Conservation (phyloP, 2,113 vertebrate genomes). For the Gallinago undulata region DNA sequence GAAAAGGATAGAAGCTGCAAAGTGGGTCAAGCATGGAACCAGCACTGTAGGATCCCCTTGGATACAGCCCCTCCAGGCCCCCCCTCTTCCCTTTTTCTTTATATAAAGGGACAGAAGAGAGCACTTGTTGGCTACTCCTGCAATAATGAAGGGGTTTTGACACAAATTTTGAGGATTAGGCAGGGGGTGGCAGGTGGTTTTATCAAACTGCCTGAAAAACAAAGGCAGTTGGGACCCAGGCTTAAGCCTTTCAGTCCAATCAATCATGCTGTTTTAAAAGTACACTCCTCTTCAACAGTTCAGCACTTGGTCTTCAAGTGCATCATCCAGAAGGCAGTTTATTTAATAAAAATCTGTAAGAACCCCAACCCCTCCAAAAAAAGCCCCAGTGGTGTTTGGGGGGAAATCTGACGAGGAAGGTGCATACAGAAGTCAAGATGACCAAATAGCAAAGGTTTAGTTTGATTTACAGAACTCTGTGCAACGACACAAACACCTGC, state of each 20-base stretch:
- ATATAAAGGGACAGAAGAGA: not conserved
- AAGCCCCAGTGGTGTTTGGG: not conserved
- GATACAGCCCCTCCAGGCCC: not conserved
- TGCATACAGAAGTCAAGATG: not conserved
- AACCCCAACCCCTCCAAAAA: not conserved
- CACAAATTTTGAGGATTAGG: not conserved
- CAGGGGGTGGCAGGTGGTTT: not conserved
- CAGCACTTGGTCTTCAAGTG: not conserved
- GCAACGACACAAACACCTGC: accelerated
- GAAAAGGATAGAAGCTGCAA: not conserved
- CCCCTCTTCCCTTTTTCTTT: not conserved
- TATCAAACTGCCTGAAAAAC: not conserved
- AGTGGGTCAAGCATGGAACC: not conserved
- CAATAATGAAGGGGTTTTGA: not conserved
- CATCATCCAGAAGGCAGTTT: not conserved
- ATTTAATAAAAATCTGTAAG: not conserved
- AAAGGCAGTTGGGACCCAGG: not conserved
- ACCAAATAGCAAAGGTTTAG: not conserved
- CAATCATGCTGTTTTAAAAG: not conserved
- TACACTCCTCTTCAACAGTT: not conserved
- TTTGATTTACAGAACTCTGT: not conserved
- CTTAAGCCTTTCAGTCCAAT: not conserved
- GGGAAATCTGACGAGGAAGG: not conserved
- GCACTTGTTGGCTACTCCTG: not conserved
- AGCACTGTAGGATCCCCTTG: not conserved